phyloP scores from a whole-genome alignment of 92 coral and sea anemone genomes.

The Parazoanthus atlanticus region DNA sequence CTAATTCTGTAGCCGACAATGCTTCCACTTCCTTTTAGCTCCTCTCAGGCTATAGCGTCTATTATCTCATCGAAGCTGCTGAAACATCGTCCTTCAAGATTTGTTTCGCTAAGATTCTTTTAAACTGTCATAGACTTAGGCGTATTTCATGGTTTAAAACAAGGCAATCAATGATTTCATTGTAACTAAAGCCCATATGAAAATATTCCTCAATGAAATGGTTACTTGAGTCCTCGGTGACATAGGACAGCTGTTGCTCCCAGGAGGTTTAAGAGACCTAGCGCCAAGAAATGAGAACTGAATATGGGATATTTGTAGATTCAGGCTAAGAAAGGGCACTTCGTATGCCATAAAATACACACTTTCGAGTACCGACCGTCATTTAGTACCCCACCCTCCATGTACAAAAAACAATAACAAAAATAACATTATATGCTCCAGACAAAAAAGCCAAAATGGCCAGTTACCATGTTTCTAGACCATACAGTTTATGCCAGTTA shows the following conservation, averaged over 20 bases:
- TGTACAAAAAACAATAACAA: background rate
- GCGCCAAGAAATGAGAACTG: conserved; percentile 20
- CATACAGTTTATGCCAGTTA: too few relatives aligned
- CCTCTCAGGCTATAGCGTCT: conserved; percentile 52
- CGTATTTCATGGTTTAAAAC: conserved; percentile 55
- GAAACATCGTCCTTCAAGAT: conserved; percentile 51
- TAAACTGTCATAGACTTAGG: conserved; percentile 56
- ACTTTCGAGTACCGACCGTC: background rate
- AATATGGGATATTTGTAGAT: background rate
- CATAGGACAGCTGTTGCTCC: conserved; percentile 44
- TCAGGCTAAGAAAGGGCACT: background rate
- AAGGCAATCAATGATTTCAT: conserved; percentile 60
- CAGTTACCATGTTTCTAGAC: background rate
- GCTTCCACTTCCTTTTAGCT: conserved; percentile 60
- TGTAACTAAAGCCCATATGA: conserved; percentile 56
- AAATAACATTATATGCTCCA: too few relatives aligned
- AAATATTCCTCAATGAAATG: conserved; percentile 53
- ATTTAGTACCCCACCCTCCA: background rate
- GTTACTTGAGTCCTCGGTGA: conserved; percentile 32
- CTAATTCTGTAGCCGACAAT: conserved; percentile 54
- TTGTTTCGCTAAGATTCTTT: conserved; percentile 50
- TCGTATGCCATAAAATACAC: background rate
- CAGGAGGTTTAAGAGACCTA: conserved; percentile 35
- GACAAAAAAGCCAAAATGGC: too few relatives aligned
- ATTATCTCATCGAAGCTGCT: conserved; percentile 51